Evolutionary conservation across 2,113 vertebrate species (phyloP), one percentile per base, ranked within the genome.

Genomic region (Oryzias celebensis): DNA sequence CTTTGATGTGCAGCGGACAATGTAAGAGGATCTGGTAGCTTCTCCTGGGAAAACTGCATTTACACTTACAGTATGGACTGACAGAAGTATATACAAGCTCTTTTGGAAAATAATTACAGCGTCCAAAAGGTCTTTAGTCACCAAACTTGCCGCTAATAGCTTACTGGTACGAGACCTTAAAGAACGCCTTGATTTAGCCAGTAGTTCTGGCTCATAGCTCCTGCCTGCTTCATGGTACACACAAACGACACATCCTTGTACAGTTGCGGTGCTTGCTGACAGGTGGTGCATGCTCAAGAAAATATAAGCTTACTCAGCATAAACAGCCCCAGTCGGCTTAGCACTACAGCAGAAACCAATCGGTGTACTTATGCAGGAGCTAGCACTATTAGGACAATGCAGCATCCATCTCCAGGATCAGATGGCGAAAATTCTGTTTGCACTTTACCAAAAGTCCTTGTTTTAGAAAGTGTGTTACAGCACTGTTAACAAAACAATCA

Each of bases 1-100:
- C 88, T 89, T 91, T 90, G 73, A 89, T 87, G 85, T 84, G 62
- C 24, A 10, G 49, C 62, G 78, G 73, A 85, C 88, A 88, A 85
- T 87, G 88, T 86, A 89, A 87, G 68, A 77, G 75, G 81, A 91
- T 90, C 85, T 82, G 77, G 70, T 85, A 58, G 71, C 82, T 73
- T 71, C 77, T 52, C 75, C 26, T 75, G 78, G 83, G 79, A 77
- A 81, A 71, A 42, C 55, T 72, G 62, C 83, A 75, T 81, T 67
- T 65, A 73, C 43, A 46, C 71, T 73, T 62, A 36, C 36, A 36
- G 36, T 36, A 61, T 80, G 70, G 54, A 57, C 65, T 70, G 66
- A 68, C 70, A 81, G 72, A 71, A 78, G 78, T 67, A 78, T 42
- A 60, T 52, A 48, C 57, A 56, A 71, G 60, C 58, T 15, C 67